A percentile compares a stretch with the other conserved stretches of the same genome.
Conservation (phyloP, 2,888 invertebrate species). For the Polydesmus complanatus region DNA sequence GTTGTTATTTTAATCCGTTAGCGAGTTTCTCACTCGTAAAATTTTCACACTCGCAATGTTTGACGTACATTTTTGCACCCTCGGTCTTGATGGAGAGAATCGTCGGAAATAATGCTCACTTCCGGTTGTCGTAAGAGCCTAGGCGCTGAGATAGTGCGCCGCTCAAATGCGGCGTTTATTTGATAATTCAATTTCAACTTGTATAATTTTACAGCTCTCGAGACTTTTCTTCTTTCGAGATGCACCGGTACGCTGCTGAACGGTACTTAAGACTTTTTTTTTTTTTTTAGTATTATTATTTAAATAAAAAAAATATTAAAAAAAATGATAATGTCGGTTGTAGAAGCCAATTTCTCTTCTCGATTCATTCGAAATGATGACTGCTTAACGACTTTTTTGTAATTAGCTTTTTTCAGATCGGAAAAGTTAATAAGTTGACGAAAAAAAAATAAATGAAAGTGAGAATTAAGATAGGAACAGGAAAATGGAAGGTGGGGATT, state of each 20-base stretch:
- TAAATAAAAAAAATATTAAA: too few relatives aligned
- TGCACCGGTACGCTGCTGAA: too few relatives aligned
- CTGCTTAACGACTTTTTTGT: background rate
- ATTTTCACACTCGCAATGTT: background rate
- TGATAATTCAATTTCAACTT: background rate
- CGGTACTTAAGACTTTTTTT: too few relatives aligned
- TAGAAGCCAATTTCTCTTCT: too few relatives aligned
- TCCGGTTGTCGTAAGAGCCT: background rate
- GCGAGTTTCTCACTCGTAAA: background rate
- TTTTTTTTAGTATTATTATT: too few relatives aligned
- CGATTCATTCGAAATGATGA: too few relatives aligned
- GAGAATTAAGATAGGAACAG: too few relatives aligned
- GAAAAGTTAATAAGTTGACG: too few relatives aligned
- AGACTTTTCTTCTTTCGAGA: background rate
- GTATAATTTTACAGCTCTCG: background rate
- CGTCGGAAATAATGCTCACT: background rate
- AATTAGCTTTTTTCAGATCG: background rate
- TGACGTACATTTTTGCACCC: background rate
- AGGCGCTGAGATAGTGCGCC: background rate
- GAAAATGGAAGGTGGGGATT: background rate
- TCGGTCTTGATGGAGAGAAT: background rate
- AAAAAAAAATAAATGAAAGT: too few relatives aligned
- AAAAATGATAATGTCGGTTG: too few relatives aligned
- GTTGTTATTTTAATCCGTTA: background rate
- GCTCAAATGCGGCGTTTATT: background rate